Base-by-base conservation (phyloP, 2,113 vertebrate species). In the rabbit (Oryctolagus cuniculus) region DNA sequence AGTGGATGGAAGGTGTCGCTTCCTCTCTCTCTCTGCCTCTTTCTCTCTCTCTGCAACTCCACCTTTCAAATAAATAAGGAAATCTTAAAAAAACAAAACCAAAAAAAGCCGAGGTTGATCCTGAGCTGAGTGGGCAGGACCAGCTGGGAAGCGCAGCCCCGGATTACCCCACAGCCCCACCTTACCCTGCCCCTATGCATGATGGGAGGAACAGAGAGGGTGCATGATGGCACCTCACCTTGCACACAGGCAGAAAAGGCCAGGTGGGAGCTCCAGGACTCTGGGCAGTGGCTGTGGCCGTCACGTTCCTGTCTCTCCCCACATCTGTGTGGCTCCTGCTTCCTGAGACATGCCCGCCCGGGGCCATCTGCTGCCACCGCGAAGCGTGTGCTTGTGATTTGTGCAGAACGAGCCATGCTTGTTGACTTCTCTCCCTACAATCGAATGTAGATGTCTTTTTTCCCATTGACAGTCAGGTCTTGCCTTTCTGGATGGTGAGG, bases 401-500 rank as follows among this genome's bases (percentile, higher is more conserved):
- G 21, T 64, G 66, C 51, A 16, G 38, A 58, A 24, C 1, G 22
- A 66, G 82, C 75, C 44, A 44, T 0, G 0, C 25, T 27, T 21
- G 15, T 22, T 19, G 63, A 34, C 67, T n/a, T 51, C 61, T 44
- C 10, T 24, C 44, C 88, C 89, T 70, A 51, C 74, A 61, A 69
- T 7, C 53, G 69, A 58, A 81, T 72, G 67, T 31, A 93, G 90
- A 84, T 85, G 90, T 94, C 19, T 15, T 58, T 58, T 58, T 58
- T 58, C n/a, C 66, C 87, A 88, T 80, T 90, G 53, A 55, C 64
- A 94, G 87, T 72, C 66, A 51, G 80, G 34, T 31, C 38, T 12
- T 58, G 80, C 67, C 21, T 91, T 80, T 96, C 73, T 61, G 80
- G 72, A 72, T 7, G 73, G 83, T 81, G 64, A 93, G 16, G 61